These are phyloP conservation scores for Zygothrica quintamaculata DNA, from an alignment of 2,888 invertebrate species.

Conservation along the genomic window DNA sequence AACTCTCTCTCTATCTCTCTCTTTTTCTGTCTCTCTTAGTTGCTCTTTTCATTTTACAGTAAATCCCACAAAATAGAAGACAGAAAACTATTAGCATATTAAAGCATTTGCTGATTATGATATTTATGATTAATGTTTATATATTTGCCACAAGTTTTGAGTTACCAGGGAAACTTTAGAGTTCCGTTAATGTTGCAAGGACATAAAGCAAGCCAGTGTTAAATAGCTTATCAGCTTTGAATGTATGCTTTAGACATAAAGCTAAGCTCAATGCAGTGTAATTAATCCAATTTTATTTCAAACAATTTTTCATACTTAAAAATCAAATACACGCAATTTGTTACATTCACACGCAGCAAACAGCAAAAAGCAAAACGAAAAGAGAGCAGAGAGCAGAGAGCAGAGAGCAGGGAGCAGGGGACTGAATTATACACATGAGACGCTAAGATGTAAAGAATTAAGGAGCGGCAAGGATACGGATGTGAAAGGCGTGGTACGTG, in stretches of 20 bases:
- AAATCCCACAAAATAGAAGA: no score
- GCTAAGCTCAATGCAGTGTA: conserved; percentile 32
- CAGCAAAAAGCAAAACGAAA: no score
- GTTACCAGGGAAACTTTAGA: no score
- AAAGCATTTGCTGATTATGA: no score
- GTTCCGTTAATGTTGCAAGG: neutral
- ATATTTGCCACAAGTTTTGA: no score
- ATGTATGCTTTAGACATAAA: neutral
- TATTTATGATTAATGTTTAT: no score
- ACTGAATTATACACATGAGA: conserved; percentile 66
- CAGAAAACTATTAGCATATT: no score
- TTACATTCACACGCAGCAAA: conserved; percentile 54
- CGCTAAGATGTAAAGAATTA: conserved; percentile 4
- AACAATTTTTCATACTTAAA: conserved; percentile 58
- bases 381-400: no score
- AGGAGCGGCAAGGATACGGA: neutral
- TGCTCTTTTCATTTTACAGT: no score
- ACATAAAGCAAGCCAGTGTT: neutral
- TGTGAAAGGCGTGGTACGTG: conserved; percentile 38
- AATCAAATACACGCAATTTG: conserved; percentile 69
- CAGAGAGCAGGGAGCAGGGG: no score
- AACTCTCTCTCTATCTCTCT: no score
- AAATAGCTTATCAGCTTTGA: conserved; percentile 13
- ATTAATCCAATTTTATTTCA: conserved; percentile 57
- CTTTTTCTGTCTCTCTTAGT: no score